Evolutionary conservation across 92 coral and sea anemone species (phyloP).

Genomic region (Phenganax subtilis): DNA sequence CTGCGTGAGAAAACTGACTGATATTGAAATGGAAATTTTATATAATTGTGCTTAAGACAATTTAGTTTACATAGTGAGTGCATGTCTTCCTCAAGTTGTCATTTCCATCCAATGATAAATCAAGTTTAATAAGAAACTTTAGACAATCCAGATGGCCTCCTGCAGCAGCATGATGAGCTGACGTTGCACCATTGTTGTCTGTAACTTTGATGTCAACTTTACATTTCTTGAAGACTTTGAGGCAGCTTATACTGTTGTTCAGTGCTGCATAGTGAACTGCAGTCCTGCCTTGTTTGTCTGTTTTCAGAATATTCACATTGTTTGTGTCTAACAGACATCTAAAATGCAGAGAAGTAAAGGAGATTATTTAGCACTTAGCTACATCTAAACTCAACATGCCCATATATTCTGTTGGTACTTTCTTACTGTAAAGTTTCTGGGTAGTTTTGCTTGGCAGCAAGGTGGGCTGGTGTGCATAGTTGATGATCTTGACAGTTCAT

Average conservation of each 20-base stretch:
- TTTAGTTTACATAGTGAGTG: constrained; percentile 69
- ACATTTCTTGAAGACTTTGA: constrained; percentile 77
- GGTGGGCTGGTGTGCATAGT: constrained; percentile 79
- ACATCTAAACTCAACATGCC: background rate
- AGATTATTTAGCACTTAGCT: no score
- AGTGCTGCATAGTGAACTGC: constrained; percentile 83
- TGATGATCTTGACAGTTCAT: constrained; percentile 67
- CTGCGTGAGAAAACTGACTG: no score
- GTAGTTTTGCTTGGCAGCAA: constrained; percentile 80
- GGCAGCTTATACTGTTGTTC: constrained; percentile 62
- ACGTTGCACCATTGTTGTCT: constrained; percentile 66
- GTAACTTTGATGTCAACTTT: constrained; percentile 75
- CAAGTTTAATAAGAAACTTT: constrained; percentile 61
- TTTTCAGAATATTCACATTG: constrained; percentile 55
- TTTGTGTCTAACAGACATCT: constrained; percentile 69
- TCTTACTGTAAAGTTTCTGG: constrained; percentile 62
- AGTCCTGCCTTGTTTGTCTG: constrained; percentile 72
- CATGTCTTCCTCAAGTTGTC: constrained; percentile 71
- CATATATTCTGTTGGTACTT: background rate
- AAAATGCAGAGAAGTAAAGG: background rate
- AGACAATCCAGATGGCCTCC: constrained; percentile 64
- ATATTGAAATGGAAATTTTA: no score
- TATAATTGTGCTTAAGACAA: background rate
- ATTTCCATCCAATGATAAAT: constrained; percentile 57
- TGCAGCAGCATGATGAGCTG: constrained; percentile 78